Percentiles rank a stretch among this genome's conserved stretches.
Conservation (phyloP, 2,888 invertebrate species). For the Drosophila conformis region DNA sequence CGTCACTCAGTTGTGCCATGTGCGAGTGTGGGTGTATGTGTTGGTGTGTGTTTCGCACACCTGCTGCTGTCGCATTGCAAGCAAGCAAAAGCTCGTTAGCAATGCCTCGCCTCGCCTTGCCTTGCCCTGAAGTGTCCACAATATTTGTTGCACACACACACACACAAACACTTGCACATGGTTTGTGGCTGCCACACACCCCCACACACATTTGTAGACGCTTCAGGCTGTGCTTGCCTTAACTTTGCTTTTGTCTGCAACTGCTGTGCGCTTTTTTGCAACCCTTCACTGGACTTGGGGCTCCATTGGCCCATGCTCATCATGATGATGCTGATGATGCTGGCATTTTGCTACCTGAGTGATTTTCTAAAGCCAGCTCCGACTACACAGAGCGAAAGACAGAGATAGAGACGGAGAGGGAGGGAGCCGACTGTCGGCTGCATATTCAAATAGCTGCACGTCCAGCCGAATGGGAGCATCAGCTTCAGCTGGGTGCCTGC, state of each 20-base stretch:
- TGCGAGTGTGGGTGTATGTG: conserved; percentile 28
- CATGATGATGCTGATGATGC: conserved; percentile 61
- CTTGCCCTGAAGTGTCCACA: conserved; percentile 60
- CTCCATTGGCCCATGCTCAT: conserved; percentile 30
- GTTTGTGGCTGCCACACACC: conserved; percentile 42
- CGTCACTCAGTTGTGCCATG: conserved; percentile 77
- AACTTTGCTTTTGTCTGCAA: conserved; percentile 75
- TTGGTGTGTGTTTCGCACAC: conserved; percentile 66
- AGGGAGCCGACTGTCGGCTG: conserved; percentile 44
- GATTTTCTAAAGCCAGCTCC: conserved; percentile 80
- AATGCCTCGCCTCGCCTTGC: conserved; percentile 31
- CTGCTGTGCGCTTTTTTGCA: conserved; percentile 70
- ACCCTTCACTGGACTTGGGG: conserved; percentile 51
- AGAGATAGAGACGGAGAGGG: not conserved
- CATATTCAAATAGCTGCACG: conserved; percentile 82
- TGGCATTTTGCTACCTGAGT: conserved; percentile 81
- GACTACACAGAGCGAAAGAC: conserved; percentile 22
- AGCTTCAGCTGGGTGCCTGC: conserved; percentile 19
- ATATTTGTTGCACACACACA: conserved; percentile 75
- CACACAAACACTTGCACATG: conserved; percentile 31
- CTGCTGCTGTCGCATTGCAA: conserved; percentile 78
- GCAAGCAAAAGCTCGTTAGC: conserved; percentile 76
- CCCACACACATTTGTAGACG: conserved; percentile 26
- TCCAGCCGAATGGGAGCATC: conserved; percentile 37
- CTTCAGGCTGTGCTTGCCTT: conserved; percentile 62